A percentile compares a stretch with the other conserved stretches of the same genome.
These are phyloP conservation scores for Lacanobia wlatinum DNA, from an alignment of 2,888 invertebrate genomes.

Conservation along the genomic window DNA sequence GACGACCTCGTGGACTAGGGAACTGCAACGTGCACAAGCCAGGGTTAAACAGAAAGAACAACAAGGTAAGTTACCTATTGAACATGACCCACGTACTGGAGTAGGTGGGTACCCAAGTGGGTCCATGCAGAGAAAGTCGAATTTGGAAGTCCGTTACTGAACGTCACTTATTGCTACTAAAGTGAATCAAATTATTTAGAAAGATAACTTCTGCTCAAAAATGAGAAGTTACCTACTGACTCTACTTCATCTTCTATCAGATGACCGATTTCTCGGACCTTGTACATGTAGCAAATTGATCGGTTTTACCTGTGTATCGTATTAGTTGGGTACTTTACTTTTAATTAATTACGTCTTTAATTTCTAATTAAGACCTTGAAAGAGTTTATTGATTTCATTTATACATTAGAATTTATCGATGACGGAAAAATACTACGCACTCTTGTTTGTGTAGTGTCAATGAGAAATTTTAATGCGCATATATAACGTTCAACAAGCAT, in stretches of 20 bases:
- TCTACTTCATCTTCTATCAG: not conserved
- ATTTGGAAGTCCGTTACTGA: too few relatives aligned
- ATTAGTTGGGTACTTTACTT: not conserved
- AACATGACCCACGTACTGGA: not conserved
- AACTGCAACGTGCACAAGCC: conserved; percentile 93
- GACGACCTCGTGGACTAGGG: conserved; percentile 95
- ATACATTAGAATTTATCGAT: conserved; percentile 31
- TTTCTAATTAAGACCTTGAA: conserved; percentile 29
- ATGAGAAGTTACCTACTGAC: not conserved
- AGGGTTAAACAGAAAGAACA: conserved; percentile 87
- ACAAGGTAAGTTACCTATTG: conserved; percentile 73
- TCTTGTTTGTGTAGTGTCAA: conserved; percentile 33
- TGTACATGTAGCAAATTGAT: not conserved
- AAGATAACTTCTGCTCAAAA: not conserved
- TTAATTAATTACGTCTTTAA: not conserved
- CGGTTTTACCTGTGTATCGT: not conserved
- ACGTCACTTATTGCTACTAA: too few relatives aligned
- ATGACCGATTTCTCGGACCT: not conserved
- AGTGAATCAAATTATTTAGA: not conserved
- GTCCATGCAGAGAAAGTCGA: not conserved
- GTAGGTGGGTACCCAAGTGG: not conserved
- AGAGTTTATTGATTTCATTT: not conserved
- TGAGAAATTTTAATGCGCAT: conserved; percentile 45
- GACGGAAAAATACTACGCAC: conserved; percentile 41
- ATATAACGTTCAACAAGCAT: conserved; percentile 13